A percentile compares a stretch with the other conserved stretches of the same genome.
Conservation (phyloP, 2,888 invertebrate species). For the Heteromyza rotundicornis region DNA sequence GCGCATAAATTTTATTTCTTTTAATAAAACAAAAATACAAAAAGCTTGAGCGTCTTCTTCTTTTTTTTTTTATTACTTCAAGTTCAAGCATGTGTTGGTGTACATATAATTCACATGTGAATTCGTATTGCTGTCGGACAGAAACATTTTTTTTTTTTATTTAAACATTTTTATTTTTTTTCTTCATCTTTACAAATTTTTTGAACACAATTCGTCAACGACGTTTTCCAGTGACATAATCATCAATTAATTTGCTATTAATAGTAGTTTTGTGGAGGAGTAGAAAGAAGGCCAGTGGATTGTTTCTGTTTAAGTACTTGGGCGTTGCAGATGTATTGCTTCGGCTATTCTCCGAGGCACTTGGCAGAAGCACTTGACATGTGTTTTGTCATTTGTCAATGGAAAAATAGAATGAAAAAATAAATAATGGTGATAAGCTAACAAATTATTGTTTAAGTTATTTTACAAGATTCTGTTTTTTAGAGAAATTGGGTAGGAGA, state of each 20-base stretch:
- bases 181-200: conserved; percentile 1
- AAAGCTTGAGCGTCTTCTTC: too few species aligned
- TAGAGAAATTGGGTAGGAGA: too few species aligned
- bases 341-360: too few species aligned
- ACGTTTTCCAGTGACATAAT: conserved; percentile 55
- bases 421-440: too few species aligned
- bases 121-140: background rate
- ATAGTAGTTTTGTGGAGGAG: conserved; percentile 35
- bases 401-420: too few species aligned
- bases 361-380: background rate
- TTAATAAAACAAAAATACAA: background rate
- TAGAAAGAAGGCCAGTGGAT: conserved; percentile 3
- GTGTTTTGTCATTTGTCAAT: conserved; percentile 5
- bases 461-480: too few species aligned
- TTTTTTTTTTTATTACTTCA: too few species aligned
- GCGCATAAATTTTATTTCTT: conserved; percentile 33
- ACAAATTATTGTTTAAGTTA: too few species aligned
- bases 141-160: conserved; percentile 22
- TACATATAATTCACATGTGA: background rate
- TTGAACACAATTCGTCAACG: conserved; percentile 46
- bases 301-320: conserved; percentile 8
- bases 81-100: conserved; percentile 20
- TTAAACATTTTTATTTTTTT: conserved; percentile 40
- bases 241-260: conserved; percentile 58
- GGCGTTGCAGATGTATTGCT: background rate